phyloP scores from a whole-genome alignment of 1,140 invertebrate species.

The Scaptomyza pallida region DNA sequence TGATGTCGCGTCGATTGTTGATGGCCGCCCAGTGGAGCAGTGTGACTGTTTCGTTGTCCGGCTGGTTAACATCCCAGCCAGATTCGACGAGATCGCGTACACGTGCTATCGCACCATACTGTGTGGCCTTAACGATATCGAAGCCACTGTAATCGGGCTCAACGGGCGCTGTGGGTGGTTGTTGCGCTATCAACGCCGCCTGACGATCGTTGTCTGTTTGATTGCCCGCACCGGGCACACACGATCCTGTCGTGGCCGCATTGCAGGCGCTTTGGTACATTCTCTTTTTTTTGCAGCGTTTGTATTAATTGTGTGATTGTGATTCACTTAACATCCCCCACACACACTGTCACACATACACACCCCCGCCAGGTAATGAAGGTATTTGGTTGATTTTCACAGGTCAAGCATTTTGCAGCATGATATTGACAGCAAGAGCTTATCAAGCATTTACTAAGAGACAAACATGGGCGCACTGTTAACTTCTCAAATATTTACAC shows the following conservation, averaged over 20 bases:
- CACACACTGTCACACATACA: constrained; percentile 26
- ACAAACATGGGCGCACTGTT: constrained; percentile 24
- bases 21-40: constrained; percentile 99
- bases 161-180: constrained; percentile 85
- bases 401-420: constrained; percentile 57
- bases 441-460: constrained; percentile 12
- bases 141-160: constrained; percentile 92
- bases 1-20: constrained; percentile 97
- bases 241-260: constrained; percentile 85
- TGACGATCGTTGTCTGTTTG: constrained; percentile 85
- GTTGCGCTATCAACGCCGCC: constrained; percentile 85
- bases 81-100: constrained; percentile 94
- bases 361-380: constrained; percentile 66
- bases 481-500: constrained; percentile 36
- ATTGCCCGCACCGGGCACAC: constrained; percentile 84
- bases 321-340: constrained; percentile 76
- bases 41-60: constrained; percentile 96
- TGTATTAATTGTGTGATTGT: constrained; percentile 55
- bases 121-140: constrained; percentile 97
- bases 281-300: constrained; percentile 46
- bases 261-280: constrained; percentile 89
- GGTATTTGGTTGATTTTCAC: constrained; percentile 51
- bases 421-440: constrained; percentile 22
- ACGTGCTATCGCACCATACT: constrained; percentile 94
- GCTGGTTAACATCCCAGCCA: constrained; percentile 95